Evolutionary conservation across 2,888 invertebrate species (phyloP).

Genomic region (Osmoderma eremita): DNA sequence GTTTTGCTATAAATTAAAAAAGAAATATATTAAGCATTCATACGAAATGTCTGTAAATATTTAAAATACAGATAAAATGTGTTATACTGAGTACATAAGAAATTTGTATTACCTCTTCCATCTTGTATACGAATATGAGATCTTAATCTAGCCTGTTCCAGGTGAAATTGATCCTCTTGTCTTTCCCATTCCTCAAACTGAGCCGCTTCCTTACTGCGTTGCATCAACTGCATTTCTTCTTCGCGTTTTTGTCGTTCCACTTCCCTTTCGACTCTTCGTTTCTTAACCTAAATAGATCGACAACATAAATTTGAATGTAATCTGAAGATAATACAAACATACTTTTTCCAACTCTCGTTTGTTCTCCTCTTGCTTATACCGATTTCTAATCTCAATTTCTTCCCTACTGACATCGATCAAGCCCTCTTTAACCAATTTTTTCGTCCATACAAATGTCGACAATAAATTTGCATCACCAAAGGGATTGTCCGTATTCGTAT

Average conservation of each 20-base stretch:
- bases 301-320: neutral
- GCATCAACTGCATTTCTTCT: constrained; percentile 84
- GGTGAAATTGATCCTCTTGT: constrained; percentile 97
- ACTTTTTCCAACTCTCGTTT: constrained; percentile 92
- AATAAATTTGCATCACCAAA: constrained; percentile 97
- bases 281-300: constrained; percentile 81
- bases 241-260: constrained; percentile 84
- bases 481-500: constrained; percentile 98
- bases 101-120: constrained; percentile 74
- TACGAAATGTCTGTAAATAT: no score
- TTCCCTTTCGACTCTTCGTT: constrained; percentile 88
- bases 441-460: constrained; percentile 96
- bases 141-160: constrained; percentile 93
- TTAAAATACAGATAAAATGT: no score
- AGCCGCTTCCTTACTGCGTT: constrained; percentile 89
- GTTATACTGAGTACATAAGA: neutral
- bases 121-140: constrained; percentile 97
- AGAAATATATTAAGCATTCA: neutral
- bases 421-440: constrained; percentile 95
- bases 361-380: constrained; percentile 91
- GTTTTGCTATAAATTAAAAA: constrained; percentile 75
- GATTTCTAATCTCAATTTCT: constrained; percentile 83
- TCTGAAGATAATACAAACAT: constrained; percentile 14
- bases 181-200: constrained; percentile 94
- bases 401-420: constrained; percentile 79